phyloP scores from a whole-genome alignment of 2,797 vertebrate species.

The Sebastes variabilis region DNA sequence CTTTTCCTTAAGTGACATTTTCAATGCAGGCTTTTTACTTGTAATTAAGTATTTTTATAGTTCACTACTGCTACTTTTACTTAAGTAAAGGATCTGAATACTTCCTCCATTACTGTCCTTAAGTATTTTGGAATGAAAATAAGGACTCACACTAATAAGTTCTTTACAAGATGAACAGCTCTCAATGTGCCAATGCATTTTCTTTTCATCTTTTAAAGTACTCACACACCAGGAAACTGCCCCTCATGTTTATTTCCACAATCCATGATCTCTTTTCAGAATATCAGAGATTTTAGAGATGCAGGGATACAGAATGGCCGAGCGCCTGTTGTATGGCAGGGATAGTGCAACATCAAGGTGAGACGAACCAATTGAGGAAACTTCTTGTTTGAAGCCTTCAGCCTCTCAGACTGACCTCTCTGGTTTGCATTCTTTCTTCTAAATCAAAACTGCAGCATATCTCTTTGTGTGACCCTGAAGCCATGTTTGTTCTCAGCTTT shows the following conservation, averaged over 20 bases:
- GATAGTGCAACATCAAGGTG: slow-evolving; percentile 34
- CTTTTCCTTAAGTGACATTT: neutral
- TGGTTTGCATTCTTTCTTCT: slow-evolving; percentile 20
- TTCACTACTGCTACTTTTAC: neutral
- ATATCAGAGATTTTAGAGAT: slow-evolving; percentile 5
- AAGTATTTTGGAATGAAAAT: neutral
- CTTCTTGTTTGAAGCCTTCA: slow-evolving; percentile 36
- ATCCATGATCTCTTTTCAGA: slow-evolving; percentile 7
- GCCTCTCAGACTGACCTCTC: slow-evolving; percentile 25
- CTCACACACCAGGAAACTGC: slow-evolving; percentile 1
- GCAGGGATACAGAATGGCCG: neutral
- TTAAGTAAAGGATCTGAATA: neutral
- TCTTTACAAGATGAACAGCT: neutral
- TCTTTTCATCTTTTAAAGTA: neutral
- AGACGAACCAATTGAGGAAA: slow-evolving; percentile 42
- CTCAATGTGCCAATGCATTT: neutral
- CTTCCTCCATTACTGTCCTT: neutral
- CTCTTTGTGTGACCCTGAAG: slow-evolving; percentile 10
- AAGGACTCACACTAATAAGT: neutral
- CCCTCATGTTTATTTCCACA: slow-evolving; percentile 14
- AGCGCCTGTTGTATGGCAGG: neutral
- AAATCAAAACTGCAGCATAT: slow-evolving; percentile 22
- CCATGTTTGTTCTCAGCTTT: neutral
- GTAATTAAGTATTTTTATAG: neutral
- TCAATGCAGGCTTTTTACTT: neutral